Conservation (phyloP, 2,113 vertebrate genomes). For the Actinemys pallida region DNA sequence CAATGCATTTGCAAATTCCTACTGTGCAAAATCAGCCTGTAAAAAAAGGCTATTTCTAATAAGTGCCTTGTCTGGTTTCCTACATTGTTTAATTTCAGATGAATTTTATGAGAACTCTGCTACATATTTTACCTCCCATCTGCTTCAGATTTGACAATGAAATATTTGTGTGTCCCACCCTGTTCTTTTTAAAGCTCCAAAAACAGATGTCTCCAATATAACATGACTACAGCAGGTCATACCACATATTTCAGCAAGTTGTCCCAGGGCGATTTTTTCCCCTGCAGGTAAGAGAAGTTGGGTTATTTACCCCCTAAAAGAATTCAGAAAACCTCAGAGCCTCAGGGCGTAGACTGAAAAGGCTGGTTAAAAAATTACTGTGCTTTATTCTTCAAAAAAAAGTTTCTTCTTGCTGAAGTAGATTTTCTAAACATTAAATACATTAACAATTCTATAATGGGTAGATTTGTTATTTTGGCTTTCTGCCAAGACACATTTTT, state of each 20-base stretch:
- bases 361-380: neutral
- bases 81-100: conserved; percentile 78
- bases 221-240: conserved; percentile 64
- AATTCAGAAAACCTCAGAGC: neutral
- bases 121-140: conserved; percentile 87
- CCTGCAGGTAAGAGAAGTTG: conserved; percentile 32
- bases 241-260: conserved; percentile 64
- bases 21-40: conserved; percentile 76
- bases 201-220: conserved; percentile 85
- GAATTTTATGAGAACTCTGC: conserved; percentile 84
- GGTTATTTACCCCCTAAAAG: conserved; percentile 20
- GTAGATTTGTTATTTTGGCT: neutral
- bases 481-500: neutral
- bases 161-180: conserved; percentile 83
- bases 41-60: conserved; percentile 73
- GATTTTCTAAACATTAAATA: conserved; percentile 6
- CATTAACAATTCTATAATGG: neutral
- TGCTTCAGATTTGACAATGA: conserved; percentile 88
- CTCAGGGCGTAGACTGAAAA: conserved; percentile 13
- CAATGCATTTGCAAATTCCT: conserved; percentile 76
- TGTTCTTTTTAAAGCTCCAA: conserved; percentile 71
- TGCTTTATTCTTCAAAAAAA: neutral
- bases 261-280: conserved; percentile 17
- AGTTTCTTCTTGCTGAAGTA: conserved; percentile 15
- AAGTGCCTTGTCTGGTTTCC: conserved; percentile 78